Evolutionary conservation across 1,140 invertebrate species (phyloP).

Genomic region (Trachymyrmex cornetzi): DNA sequence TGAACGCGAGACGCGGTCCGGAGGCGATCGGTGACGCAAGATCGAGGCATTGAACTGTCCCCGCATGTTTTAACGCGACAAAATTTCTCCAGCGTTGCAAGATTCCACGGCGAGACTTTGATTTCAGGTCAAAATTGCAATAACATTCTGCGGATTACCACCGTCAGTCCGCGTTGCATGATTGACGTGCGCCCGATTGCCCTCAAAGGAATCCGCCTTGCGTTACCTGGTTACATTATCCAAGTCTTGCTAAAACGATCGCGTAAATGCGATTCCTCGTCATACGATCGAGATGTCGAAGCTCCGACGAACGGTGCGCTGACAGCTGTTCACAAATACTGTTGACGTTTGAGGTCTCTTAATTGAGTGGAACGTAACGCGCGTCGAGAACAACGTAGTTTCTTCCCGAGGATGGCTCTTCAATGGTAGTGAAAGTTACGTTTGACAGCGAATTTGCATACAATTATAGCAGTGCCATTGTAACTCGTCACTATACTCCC

Average conservation of each 20-base stretch:
- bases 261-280: slow-evolving; percentile 12
- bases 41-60: slow-evolving; percentile 24
- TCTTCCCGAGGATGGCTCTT: slow-evolving; percentile 27
- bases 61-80: slow-evolving; percentile 2
- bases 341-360: slow-evolving; percentile 51
- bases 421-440: slow-evolving; percentile 43
- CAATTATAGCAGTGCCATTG: slow-evolving; percentile 55
- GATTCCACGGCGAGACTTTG: background rate
- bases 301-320: background rate
- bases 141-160: background rate
- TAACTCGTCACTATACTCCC: background rate
- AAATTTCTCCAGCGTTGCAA: background rate
- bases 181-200: slow-evolving; percentile 26
- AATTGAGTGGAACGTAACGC: slow-evolving; percentile 49
- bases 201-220: background rate
- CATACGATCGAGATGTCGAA: slow-evolving; percentile 49
- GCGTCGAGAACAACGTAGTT: slow-evolving; percentile 4
- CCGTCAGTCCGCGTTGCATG: background rate
- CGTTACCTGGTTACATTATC: background rate
- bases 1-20: slow-evolving; percentile 33
- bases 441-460: slow-evolving; percentile 57
- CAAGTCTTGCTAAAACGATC: background rate
- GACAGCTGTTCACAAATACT: slow-evolving; percentile 54
- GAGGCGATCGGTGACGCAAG: slow-evolving; percentile 47
- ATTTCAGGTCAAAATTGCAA: slow-evolving; percentile 3